phyloP scores from a whole-genome alignment of 1,140 invertebrate genomes.

The Scylla paramamosain region DNA sequence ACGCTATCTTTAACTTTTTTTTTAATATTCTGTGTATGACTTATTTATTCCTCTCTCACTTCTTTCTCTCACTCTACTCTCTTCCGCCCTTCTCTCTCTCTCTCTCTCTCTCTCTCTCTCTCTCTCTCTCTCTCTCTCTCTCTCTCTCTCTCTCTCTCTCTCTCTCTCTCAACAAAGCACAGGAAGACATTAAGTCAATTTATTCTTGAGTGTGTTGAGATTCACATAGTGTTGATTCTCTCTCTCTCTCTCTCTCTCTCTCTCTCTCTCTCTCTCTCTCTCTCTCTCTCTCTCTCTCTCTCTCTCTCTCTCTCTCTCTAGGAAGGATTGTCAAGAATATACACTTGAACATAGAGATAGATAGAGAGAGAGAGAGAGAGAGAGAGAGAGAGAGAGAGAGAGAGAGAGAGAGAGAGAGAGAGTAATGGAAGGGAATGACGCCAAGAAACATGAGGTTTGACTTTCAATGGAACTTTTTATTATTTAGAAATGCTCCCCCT shows the following conservation, averaged over 20 bases:
- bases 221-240: too few relatives aligned
- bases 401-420: neutral
- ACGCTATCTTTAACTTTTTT: too few relatives aligned
- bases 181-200: constrained; percentile 58
- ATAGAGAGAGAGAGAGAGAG: neutral
- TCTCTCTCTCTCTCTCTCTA: neutral
- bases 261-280: too few relatives aligned
- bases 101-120: neutral
- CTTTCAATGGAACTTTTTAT: too few relatives aligned
- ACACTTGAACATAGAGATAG: too few relatives aligned
- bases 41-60: neutral
- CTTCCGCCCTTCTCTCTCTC: neutral
- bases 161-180: constrained; percentile 46
- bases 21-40: too few relatives aligned
- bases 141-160: neutral
- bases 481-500: neutral
- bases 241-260: too few relatives aligned
- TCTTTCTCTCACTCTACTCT: neutral
- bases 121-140: neutral
- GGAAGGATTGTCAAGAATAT: too few relatives aligned
- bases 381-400: neutral
- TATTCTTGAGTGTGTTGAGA: constrained; percentile 40
- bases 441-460: too few relatives aligned
- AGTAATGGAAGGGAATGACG: neutral
- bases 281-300: too few relatives aligned